A percentile compares a stretch with the other conserved stretches of the same genome.
phyloP scores from a whole-genome alignment of 2,797 vertebrate genomes.

The Monodelphis domestica region DNA sequence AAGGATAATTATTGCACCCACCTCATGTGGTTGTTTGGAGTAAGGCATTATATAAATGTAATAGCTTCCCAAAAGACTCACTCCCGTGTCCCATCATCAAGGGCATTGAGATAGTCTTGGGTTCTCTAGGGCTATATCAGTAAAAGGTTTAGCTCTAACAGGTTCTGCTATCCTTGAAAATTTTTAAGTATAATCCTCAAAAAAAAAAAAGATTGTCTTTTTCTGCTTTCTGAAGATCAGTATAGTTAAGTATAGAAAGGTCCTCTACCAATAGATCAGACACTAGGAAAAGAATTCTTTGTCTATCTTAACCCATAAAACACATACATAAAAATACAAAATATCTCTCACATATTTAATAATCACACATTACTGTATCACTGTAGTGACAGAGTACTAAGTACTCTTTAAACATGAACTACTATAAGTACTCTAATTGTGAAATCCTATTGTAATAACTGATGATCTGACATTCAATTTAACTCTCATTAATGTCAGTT shows the following conservation, averaged over 20 bases:
- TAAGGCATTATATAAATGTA: background rate
- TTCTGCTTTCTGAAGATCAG: background rate
- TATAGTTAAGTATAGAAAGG: background rate
- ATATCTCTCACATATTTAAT: background rate
- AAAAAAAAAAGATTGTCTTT: background rate
- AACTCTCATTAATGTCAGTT: background rate
- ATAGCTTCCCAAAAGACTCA: background rate
- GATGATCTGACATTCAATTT: background rate
- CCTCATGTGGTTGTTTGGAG: background rate
- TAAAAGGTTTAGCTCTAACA: background rate
- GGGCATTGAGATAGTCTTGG: background rate
- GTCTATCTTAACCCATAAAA: background rate
- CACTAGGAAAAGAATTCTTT: background rate
- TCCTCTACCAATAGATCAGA: background rate
- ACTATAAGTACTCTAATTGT: background rate
- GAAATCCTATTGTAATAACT: background rate
- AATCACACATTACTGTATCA: too few species aligned
- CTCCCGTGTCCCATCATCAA: background rate
- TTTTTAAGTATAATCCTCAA: background rate
- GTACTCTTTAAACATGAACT: background rate
- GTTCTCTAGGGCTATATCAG: background rate
- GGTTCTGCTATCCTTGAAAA: background rate
- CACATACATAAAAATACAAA: background rate
- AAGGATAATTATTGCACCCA: background rate
- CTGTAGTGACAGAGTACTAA: background rate